phyloP scores from a whole-genome alignment of 2,797 vertebrate genomes.

The Falco naumanni region DNA sequence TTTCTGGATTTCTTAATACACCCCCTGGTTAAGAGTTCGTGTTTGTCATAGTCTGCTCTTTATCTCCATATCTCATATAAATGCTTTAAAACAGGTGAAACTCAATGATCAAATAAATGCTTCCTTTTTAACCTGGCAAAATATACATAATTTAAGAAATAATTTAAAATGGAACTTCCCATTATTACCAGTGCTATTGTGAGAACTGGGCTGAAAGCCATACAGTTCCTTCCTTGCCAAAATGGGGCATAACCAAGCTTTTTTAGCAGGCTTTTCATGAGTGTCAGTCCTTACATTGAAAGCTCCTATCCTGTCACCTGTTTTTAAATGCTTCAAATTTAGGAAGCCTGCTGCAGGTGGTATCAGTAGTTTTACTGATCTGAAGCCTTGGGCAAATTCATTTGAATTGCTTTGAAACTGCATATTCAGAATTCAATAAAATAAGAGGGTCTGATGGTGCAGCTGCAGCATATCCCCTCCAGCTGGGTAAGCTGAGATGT shows the following conservation, averaged over 20 bases:
- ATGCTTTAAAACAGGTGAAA: not conserved
- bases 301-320: slow-evolving; percentile 78
- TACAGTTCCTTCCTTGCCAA: slow-evolving; percentile 20
- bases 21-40: not conserved
- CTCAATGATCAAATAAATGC: not conserved
- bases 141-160: not conserved
- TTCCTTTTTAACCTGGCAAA: not conserved
- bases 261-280: slow-evolving; percentile 61
- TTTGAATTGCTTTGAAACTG: slow-evolving; percentile 80
- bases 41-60: not conserved
- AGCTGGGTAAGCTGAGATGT: slow-evolving; percentile 76
- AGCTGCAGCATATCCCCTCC: slow-evolving; percentile 78
- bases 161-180: not conserved
- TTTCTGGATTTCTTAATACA: not conserved
- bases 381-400: slow-evolving; percentile 76
- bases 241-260: slow-evolving; percentile 59
- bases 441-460: slow-evolving; percentile 78
- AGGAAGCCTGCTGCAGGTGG: slow-evolving; percentile 72
- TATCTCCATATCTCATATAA: not conserved
- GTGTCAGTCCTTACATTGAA: slow-evolving; percentile 58
- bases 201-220: not conserved
- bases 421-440: slow-evolving; percentile 82
- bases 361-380: slow-evolving; percentile 75
- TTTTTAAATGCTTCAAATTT: slow-evolving; percentile 76
- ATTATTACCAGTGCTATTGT: slow-evolving; percentile 22